Percentiles rank a stretch among this genome's conserved stretches.
Evolutionary conservation across 2,888 invertebrate genomes (phyloP).

Genomic region (Dendrolimus pini): DNA sequence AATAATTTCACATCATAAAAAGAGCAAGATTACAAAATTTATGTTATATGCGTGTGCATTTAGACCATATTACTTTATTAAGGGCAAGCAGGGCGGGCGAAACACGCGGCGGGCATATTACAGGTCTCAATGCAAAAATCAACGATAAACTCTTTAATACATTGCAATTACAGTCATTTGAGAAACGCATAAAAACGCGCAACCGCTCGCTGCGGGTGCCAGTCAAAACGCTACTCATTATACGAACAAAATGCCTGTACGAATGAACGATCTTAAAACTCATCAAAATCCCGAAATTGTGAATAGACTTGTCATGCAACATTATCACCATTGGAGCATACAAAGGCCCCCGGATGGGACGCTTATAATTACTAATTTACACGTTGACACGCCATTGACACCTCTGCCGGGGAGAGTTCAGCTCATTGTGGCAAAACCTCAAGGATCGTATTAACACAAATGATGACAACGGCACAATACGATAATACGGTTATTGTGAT

Average conservation of each 20-base stretch:
- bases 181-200: constrained; percentile 56
- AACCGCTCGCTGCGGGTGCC: constrained; percentile 46
- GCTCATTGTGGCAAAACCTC: constrained; percentile 72
- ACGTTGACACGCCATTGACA: constrained; percentile 70
- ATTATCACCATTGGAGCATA: constrained; percentile 45
- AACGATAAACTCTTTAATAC: constrained; percentile 63
- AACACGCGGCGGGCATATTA: constrained; percentile 44
- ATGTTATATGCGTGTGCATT: constrained; percentile 72
- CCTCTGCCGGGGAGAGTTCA: constrained; percentile 61
- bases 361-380: constrained; percentile 70
- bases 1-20: constrained; percentile 69
- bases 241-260: constrained; percentile 32
- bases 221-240: constrained; percentile 42
- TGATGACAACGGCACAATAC: constrained; percentile 70
- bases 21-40: constrained; percentile 63
- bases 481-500: constrained; percentile 63
- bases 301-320: constrained; percentile 40
- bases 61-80: constrained; percentile 74
- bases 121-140: constrained; percentile 41
- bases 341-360: constrained; percentile 63
- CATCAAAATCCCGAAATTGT: constrained; percentile 36
- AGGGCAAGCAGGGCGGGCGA: constrained; percentile 61
- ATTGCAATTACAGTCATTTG: constrained; percentile 63
- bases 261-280: constrained; percentile 22
- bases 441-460: constrained; percentile 74